A percentile compares a stretch with the other conserved stretches of the same genome.
These are phyloP conservation scores for Turnix velox DNA, from an alignment of 2,113 vertebrate species.

Conservation along the genomic window DNA sequence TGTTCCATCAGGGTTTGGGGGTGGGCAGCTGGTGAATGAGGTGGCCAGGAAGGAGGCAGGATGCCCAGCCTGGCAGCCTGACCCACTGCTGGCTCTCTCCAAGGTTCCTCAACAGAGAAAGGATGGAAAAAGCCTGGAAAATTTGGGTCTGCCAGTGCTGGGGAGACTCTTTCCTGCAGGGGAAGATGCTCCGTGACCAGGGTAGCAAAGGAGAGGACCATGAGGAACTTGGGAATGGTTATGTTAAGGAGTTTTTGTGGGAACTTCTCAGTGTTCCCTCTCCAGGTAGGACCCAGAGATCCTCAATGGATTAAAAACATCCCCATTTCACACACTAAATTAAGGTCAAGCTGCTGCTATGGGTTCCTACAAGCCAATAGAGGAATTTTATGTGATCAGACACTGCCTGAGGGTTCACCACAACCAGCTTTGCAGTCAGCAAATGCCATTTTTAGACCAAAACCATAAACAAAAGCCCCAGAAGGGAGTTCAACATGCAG, in stretches of 20 bases:
- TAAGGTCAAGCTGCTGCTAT: neutral
- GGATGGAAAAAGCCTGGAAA: neutral
- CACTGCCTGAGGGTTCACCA: neutral
- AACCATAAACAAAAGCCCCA: neutral
- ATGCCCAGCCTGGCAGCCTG: slow-evolving; percentile 17
- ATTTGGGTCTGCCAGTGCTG: neutral
- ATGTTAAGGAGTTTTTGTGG: neutral
- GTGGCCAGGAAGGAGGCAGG: slow-evolving; percentile 41
- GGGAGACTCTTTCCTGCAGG: slow-evolving; percentile 2
- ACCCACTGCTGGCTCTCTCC: neutral
- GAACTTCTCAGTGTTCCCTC: neutral
- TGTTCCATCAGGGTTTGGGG: neutral
- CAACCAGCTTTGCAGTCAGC: neutral
- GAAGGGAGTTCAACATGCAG: neutral
- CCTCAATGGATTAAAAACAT: neutral
- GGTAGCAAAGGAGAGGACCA: neutral
- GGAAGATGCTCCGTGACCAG: neutral
- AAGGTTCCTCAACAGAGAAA: neutral
- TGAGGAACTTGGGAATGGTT: neutral
- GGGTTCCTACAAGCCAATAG: neutral
- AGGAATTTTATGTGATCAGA: neutral
- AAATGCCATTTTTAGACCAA: neutral
- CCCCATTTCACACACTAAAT: neutral
- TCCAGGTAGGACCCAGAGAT: neutral
- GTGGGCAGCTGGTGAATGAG: neutral